Percentiles rank a stretch among this genome's conserved stretches.
phyloP scores from a whole-genome alignment of 2,888 invertebrate genomes.

The Pyrochroa serraticornis region DNA sequence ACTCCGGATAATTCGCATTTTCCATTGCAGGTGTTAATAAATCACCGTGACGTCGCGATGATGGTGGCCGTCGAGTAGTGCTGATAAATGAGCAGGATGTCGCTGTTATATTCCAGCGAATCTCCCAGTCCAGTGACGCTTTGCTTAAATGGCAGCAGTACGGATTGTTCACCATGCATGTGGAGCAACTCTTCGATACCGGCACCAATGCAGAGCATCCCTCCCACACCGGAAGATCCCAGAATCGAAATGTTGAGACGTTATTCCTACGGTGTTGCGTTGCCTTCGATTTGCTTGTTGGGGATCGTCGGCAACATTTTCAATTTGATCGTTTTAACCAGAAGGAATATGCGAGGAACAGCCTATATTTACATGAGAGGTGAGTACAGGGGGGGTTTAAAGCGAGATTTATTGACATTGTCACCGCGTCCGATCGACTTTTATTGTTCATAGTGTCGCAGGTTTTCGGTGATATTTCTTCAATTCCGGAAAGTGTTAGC shows the following conservation, averaged over 20 bases:
- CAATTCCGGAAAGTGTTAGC: too few species aligned
- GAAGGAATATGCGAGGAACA: conserved; percentile 77
- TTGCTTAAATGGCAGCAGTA: conserved; percentile 49
- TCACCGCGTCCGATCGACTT: neutral
- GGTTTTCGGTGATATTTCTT: neutral
- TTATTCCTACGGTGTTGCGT: conserved; percentile 69
- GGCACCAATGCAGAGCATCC: conserved; percentile 44
- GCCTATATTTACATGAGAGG: conserved; percentile 82
- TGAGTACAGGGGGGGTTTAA: conserved; percentile 54
- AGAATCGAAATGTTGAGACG: conserved; percentile 64
- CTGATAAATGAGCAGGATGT: conserved; percentile 45
- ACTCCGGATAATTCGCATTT: conserved; percentile 10
- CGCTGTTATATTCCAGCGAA: conserved; percentile 55
- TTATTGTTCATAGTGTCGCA: neutral
- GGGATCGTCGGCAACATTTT: conserved; percentile 80
- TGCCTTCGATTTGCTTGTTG: conserved; percentile 73
- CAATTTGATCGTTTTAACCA: conserved; percentile 77
- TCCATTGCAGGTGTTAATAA: conserved; percentile 27
- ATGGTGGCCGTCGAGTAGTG: conserved; percentile 19
- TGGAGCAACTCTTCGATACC: conserved; percentile 48
- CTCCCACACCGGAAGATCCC: conserved; percentile 61
- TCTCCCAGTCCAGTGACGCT: conserved; percentile 47
- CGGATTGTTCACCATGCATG: conserved; percentile 50
- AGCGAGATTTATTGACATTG: neutral
- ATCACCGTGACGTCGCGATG: conserved; percentile 25